phyloP scores from a whole-genome alignment of 23 tunicate species.

The Oikopleura dioica region DNA sequence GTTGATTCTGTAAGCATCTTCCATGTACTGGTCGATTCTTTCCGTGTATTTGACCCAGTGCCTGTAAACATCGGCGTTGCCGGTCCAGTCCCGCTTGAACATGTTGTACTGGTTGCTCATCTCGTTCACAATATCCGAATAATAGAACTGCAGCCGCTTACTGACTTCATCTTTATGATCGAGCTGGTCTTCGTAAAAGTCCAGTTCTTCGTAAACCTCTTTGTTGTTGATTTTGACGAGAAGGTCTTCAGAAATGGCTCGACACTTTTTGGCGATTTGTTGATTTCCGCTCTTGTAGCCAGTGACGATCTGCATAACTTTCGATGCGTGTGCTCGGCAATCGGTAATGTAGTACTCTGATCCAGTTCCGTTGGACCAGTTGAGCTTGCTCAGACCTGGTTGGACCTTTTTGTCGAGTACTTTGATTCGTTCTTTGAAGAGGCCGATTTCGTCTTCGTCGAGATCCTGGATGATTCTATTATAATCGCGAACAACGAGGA shows the following conservation, averaged over 20 bases:
- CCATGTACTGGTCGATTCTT: constrained; percentile 72
- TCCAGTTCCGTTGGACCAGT: constrained; percentile 83
- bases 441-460: constrained; percentile 45
- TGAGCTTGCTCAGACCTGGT: constrained; percentile 60
- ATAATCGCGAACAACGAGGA: constrained; percentile 84
- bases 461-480: constrained; percentile 59
- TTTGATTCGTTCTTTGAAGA: constrained; percentile 59
- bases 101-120: constrained; percentile 50
- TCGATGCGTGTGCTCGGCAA: constrained; percentile 62
- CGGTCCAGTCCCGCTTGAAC: too few species aligned
- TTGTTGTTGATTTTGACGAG: constrained; percentile 50
- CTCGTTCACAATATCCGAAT: constrained; percentile 31
- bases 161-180: constrained; percentile 36
- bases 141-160: constrained; percentile 26
- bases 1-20: constrained; percentile 73
- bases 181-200: constrained; percentile 65
- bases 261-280: constrained; percentile 43
- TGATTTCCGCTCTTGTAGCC: constrained; percentile 62
- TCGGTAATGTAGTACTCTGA: constrained; percentile 80
- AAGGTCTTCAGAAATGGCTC: constrained; percentile 51
- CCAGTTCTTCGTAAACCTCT: constrained; percentile 49
- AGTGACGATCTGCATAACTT: constrained; percentile 39
- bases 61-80: constrained; percentile 38
- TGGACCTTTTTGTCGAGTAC: constrained; percentile 79
- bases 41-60: constrained; percentile 80